These are phyloP conservation scores for Drosophila busckii DNA, from an alignment of 1,140 invertebrate species.

Conservation along the genomic window DNA sequence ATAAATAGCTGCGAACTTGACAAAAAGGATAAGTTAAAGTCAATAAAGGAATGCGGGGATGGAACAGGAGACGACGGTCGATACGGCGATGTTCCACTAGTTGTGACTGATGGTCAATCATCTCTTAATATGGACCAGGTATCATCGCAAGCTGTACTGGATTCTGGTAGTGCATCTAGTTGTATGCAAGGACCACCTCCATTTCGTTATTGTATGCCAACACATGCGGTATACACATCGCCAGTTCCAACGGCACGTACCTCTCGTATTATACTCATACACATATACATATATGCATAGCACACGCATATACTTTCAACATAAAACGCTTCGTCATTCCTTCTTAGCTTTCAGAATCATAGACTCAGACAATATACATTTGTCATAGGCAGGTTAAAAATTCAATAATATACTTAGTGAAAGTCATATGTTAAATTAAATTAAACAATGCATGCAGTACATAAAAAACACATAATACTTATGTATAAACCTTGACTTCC, in stretches of 20 bases:
- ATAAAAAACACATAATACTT: too few species aligned
- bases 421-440: too few species aligned
- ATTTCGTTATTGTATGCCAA: slow-evolving; percentile 81
- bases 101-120: slow-evolving; percentile 8
- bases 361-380: too few species aligned
- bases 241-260: slow-evolving; percentile 82
- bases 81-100: slow-evolving; percentile 6
- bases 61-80: slow-evolving; percentile 21
- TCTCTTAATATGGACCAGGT: slow-evolving; percentile 30
- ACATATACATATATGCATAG: slow-evolving; percentile 1
- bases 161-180: slow-evolving; percentile 35
- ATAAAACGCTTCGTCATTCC: too few species aligned
- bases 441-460: too few species aligned
- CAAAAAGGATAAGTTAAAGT: slow-evolving; percentile 58
- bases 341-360: too few species aligned
- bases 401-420: too few species aligned
- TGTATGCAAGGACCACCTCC: slow-evolving; percentile 56
- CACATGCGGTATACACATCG: slow-evolving; percentile 81
- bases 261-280: slow-evolving; percentile 1
- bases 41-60: slow-evolving; percentile 40
- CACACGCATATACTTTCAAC: too few species aligned
- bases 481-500: too few species aligned
- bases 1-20: slow-evolving; percentile 64
- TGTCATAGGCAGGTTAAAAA: too few species aligned
- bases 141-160: slow-evolving; percentile 12